These are phyloP conservation scores for Brachionus asplanchnoidis DNA, from an alignment of 1,140 invertebrate species.

Conservation along the genomic window DNA sequence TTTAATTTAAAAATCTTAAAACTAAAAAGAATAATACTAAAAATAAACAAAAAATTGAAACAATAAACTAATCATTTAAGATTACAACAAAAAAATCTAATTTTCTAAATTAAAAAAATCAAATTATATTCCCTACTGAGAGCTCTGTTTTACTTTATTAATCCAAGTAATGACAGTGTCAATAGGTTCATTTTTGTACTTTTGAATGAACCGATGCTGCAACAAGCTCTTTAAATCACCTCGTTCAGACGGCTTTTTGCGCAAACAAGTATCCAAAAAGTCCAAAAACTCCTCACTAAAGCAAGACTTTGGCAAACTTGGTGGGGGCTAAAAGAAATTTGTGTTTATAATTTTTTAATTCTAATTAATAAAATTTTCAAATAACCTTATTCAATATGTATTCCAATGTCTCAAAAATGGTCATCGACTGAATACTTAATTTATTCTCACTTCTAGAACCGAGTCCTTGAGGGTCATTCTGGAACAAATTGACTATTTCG, in stretches of 20 bases:
- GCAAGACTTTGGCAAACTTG: conserved; percentile 47
- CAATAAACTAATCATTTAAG: no score
- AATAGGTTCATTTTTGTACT: background rate
- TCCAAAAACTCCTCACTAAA: conserved; percentile 76
- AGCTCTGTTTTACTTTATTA: background rate
- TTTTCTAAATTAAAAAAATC: background rate
- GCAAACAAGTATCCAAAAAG: conserved; percentile 91
- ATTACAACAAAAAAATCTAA: background rate
- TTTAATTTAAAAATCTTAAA: no score
- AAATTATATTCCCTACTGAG: background rate
- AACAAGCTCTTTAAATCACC: conserved; percentile 73
- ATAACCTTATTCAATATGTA: background rate
- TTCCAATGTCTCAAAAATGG: background rate
- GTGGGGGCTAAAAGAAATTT: conserved; percentile 62
- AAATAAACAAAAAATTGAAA: no score
- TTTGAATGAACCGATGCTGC: background rate
- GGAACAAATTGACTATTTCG: conserved; percentile 89
- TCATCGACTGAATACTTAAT: background rate
- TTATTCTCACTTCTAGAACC: background rate
- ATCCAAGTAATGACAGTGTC: background rate
- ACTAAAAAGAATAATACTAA: no score
- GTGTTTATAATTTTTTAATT: no score
- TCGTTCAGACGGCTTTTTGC: conserved; percentile 86
- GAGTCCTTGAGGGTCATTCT: conserved; percentile 82
- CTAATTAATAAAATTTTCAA: background rate